These are phyloP conservation scores for Coluber constrictor DNA, from an alignment of 2,797 vertebrate genomes.

Conservation along the genomic window DNA sequence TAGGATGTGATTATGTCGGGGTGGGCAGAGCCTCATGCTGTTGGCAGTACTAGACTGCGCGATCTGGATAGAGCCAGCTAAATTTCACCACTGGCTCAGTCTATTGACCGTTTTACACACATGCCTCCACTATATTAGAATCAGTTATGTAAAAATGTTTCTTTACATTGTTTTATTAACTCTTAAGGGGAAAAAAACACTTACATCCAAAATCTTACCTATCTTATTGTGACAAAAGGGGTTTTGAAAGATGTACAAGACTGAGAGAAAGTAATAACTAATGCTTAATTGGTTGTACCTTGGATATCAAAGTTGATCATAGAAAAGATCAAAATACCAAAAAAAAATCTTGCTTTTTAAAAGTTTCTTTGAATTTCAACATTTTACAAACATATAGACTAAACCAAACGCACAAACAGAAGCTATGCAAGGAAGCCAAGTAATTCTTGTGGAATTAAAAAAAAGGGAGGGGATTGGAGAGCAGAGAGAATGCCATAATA, in stretches of 20 bases:
- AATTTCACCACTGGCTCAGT: not conserved
- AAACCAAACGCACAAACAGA: not conserved
- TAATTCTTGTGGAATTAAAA: too few relatives aligned
- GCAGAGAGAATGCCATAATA: not conserved
- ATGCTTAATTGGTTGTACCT: not conserved
- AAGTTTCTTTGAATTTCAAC: not conserved
- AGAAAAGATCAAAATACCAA: not conserved
- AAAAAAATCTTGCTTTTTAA: not conserved
- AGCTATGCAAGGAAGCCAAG: not conserved
- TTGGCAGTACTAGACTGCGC: too few relatives aligned
- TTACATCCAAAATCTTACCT: slow-evolving; percentile 3
- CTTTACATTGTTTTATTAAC: not conserved
- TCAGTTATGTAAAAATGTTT: not conserved
- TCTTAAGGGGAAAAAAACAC: not conserved
- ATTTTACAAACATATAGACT: not conserved
- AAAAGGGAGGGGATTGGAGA: not conserved
- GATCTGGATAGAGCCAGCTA: too few relatives aligned
- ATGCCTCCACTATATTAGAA: not conserved
- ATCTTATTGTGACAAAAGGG: slow-evolving; percentile 48
- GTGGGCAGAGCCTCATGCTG: too few relatives aligned
- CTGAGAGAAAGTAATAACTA: not conserved
- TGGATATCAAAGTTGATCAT: not conserved
- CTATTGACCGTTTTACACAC: not conserved
- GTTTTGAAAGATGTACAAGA: slow-evolving; percentile 40
- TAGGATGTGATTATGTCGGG: too few relatives aligned